Evolutionary conservation across 53 echinoderm and acorn worm species (phyloP).

Genomic region (Actinopyga echinites): DNA sequence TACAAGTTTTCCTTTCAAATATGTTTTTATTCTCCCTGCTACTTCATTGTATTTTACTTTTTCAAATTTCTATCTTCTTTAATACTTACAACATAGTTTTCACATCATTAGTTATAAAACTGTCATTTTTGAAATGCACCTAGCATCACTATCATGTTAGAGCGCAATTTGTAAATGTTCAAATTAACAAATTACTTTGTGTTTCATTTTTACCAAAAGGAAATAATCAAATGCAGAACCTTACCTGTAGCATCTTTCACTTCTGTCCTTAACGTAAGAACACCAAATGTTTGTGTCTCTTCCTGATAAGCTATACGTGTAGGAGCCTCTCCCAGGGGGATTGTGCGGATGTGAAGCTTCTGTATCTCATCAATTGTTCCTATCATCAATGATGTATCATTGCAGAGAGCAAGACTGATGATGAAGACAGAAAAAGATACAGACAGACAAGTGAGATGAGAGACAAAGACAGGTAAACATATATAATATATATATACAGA

Average conservation of each 20-base stretch:
- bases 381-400: conserved; percentile 96
- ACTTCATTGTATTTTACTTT: too few species aligned
- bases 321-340: conserved; percentile 91
- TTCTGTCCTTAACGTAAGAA: conserved; percentile 85
- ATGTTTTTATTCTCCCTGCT: too few species aligned
- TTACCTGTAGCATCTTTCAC: conserved; percentile 67
- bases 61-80: too few species aligned
- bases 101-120: too few species aligned
- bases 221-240: neutral
- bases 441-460: too few species aligned
- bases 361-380: conserved; percentile 99
- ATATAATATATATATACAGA: neutral
- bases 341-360: conserved; percentile 97
- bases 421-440: too few species aligned
- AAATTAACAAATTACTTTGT: neutral
- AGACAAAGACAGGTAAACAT: too few species aligned
- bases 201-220: too few species aligned
- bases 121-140: too few species aligned
- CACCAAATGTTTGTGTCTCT: conserved; percentile 88
- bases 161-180: neutral
- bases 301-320: conserved; percentile 92
- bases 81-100: too few species aligned
- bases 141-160: neutral
- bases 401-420: conserved; percentile 80
- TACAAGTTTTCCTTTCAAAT: too few species aligned